A percentile compares a stretch with the other conserved stretches of the same genome.
Conservation (phyloP, 2,797 vertebrate species). For the Chelon auratus region DNA sequence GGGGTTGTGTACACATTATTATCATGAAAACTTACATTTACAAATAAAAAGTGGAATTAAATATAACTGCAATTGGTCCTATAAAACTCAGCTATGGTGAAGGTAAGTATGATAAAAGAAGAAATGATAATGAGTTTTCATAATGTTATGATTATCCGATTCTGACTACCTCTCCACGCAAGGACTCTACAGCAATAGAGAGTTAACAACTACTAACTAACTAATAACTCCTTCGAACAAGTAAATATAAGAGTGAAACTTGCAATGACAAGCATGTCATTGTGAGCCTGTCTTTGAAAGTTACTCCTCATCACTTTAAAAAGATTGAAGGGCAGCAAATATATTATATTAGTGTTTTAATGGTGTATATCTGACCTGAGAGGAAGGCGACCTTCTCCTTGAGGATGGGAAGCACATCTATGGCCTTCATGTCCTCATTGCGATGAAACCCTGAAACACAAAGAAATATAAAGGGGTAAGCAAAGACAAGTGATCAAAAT, state of each 20-base stretch:
- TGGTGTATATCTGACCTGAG: conserved; percentile 84
- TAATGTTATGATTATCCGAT: no score
- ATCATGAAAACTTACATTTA: no score
- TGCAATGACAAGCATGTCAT: not conserved
- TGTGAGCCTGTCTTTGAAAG: not conserved
- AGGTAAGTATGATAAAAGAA: no score
- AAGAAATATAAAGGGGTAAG: conserved; percentile 16
- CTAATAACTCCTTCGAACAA: not conserved
- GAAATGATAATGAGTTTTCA: no score
- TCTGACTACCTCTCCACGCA: not conserved
- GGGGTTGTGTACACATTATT: no score
- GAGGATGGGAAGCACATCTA: conserved; percentile 96
- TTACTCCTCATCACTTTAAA: not conserved
- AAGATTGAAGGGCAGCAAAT: not conserved
- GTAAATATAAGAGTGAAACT: not conserved
- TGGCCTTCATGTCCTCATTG: conserved; percentile 98
- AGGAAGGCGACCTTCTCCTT: conserved; percentile 98
- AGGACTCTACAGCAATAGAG: not conserved
- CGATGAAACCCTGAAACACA: conserved; percentile 93
- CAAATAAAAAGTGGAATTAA: no score
- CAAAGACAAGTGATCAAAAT: not conserved
- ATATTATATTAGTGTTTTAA: not conserved
- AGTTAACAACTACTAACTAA: no score
- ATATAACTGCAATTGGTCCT: no score
- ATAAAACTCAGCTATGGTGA: no score